Evolutionary conservation across 2,113 vertebrate genomes (phyloP), one percentile per base, ranked within the genome.

Genomic region (Quiscalus mexicanus): DNA sequence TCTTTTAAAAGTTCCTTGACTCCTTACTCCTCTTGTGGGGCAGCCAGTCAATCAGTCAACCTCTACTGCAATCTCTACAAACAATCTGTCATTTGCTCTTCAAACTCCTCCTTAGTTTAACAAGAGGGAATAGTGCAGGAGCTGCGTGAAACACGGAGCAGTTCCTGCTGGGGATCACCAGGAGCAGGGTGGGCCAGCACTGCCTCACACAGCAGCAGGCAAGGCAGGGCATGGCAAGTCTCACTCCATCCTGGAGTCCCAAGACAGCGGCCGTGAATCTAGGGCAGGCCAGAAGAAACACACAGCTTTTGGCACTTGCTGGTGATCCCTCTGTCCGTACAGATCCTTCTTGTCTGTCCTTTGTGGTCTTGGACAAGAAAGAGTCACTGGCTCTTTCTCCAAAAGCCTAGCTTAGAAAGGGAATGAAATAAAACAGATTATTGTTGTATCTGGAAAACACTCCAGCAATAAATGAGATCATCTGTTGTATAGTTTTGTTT

Each of bases 171-270:
- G 31, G 27, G 10, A 24, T 37, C 27, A 21, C 2, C 2, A 9
- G 47, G 33, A n/a, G 2, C 1, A 1, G 12, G 11, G 25, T 47
- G 37, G 47, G 23, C 21, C 30, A 75, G 22, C 50, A 6, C 22
- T 0, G 0, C 28, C 50, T 37, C 22, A 8, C 0, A 1, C 20
- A 52, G 22, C 71, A 71, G 19, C 21, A 27, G 42, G 27, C 17
- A 41, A 73, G 20, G 16, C 14, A 35, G n/a, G 22, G 35, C 8
- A 12, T 60, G 33, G 28, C 11, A 21, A 22, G 5, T 28, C 28
- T 41, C 23, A 8, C 12, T 49, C n/a, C 3, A 0, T 31, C 19
- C 39, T 75, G 47, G 39, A 76, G 20, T 42, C 10, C 41, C 42
- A 44, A 45, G 63, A 24, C 7, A 82, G 17, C n/a, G 77, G n/a